Evolutionary conservation across 2,113 vertebrate genomes (phyloP), one percentile per base, ranked within the genome.

Genomic region (Panthera uncia): DNA sequence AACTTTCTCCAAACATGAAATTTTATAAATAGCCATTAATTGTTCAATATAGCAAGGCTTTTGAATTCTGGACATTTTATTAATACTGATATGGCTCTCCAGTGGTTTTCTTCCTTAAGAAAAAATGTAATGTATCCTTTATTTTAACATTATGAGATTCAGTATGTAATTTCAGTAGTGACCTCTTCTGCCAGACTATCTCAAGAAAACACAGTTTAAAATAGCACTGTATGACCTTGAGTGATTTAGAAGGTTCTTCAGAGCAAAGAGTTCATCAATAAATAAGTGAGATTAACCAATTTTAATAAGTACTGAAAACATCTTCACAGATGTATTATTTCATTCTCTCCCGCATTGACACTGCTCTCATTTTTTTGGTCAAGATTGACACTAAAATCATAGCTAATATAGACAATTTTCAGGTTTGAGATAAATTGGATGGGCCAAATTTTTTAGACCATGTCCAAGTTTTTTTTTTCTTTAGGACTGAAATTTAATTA

Each of bases 11-110:
- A 97, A 97, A 96, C 74, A 95, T 82, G 66, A 96, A 87, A 94
- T 98, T 96, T 97, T 91, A 88, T 94, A 97, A 97, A 95, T n/a
- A 97, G 7, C 8, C 65, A 97, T 96, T 98, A 98, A 97, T 95
- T 93, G 87, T 95, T 96, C 71, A 96, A 45, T 65, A 88, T 36
- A 92, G 52, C 15, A 92, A 41, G n/a, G 16, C 21, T 91, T 96
- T 96, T 88, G 45, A 73, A 82, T 90, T 71, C 41, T 95, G 96
- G 50, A 63, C 18, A 94, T 92, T 97, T 97, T 80, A 50, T 82
- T 90, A 94, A 92, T 87, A 57, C 21, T 61, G 5, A 66, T 94
- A 3, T 78, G 13, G 48, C 2, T 85, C 89, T 90, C 73, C 66
- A 61, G 48, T 41, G 50, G 29, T 11, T 83, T 94, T 90, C 29